Evolutionary conservation across 2,113 vertebrate genomes (phyloP).

Genomic region (Vicugna pacos): DNA sequence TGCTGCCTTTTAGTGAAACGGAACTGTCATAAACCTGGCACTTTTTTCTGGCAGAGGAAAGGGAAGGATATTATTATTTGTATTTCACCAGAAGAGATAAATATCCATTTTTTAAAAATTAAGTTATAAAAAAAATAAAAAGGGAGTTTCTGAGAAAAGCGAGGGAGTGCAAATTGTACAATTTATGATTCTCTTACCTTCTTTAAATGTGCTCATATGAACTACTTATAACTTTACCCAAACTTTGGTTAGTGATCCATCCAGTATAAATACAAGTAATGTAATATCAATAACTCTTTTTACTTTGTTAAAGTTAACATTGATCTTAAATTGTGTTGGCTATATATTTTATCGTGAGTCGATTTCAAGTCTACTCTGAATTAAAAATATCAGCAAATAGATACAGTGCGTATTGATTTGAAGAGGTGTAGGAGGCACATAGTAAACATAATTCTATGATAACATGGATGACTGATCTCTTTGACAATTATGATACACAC

Average conservation of each 20-base stretch:
- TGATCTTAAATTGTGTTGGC: neutral
- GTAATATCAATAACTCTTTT: neutral
- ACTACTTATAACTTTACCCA: neutral
- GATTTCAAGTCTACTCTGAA: neutral
- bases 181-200: neutral
- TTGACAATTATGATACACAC: neutral
- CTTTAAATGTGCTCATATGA: neutral
- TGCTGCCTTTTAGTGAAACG: neutral
- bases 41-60: neutral
- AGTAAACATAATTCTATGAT: neutral
- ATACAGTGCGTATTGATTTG: neutral
- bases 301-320: neutral
- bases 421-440: neutral
- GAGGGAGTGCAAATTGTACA: neutral
- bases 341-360: neutral
- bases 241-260: neutral
- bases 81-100: neutral
- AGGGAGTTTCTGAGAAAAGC: neutral
- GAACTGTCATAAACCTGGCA: neutral
- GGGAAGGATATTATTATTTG: neutral
- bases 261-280: neutral
- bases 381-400: neutral
- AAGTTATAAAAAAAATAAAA: neutral
- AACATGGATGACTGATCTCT: neutral
- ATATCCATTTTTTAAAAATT: neutral